A percentile compares a stretch with the other conserved stretches of the same genome.
These are phyloP conservation scores for Dolichotis patagonum DNA, from an alignment of 2,113 vertebrate species.

Conservation along the genomic window DNA sequence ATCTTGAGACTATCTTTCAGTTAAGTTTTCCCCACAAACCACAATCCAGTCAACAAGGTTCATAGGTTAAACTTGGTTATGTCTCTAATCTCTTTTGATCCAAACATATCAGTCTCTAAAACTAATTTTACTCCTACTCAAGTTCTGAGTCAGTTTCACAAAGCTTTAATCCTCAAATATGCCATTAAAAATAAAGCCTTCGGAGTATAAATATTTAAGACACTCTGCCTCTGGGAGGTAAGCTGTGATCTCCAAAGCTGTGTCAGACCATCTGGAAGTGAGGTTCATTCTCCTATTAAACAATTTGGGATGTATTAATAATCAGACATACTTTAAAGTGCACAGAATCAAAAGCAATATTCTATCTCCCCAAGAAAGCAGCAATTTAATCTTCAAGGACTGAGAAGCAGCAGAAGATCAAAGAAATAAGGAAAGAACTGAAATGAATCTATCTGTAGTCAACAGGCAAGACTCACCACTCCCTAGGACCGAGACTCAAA, in stretches of 20 bases:
- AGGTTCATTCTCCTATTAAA: neutral
- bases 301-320: neutral
- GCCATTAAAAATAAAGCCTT: conserved; percentile 28
- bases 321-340: neutral
- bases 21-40: neutral
- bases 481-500: neutral
- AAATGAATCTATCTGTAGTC: neutral
- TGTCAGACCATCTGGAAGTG: conserved; percentile 4
- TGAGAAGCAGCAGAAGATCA: neutral
- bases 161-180: conserved; percentile 18
- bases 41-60: neutral
- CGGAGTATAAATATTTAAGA: conserved; percentile 33
- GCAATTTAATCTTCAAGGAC: conserved; percentile 1
- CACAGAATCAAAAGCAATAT: conserved; percentile 37
- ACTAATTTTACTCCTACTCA: neutral
- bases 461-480: neutral
- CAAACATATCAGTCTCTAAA: neutral
- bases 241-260: neutral
- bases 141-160: neutral
- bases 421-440: neutral
- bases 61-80: neutral
- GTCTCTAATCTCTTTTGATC: neutral
- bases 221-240: neutral
- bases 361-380: neutral
- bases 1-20: neutral